Conservation (phyloP, 2,888 invertebrate species). For the Campoletis raptor region DNA sequence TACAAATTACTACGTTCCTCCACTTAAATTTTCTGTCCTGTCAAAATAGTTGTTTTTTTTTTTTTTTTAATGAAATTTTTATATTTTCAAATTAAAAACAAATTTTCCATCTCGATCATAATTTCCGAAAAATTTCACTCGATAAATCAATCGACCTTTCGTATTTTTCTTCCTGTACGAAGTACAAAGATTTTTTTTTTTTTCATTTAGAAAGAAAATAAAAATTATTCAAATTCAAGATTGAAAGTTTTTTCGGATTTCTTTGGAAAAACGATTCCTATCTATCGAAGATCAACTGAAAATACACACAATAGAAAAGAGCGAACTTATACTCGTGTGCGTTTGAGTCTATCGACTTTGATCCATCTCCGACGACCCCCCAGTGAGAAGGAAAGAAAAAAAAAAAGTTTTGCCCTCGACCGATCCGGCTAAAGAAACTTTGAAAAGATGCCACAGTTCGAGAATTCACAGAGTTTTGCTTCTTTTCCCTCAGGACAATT, state of each 20-base stretch:
- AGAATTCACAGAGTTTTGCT: slow-evolving; percentile 15
- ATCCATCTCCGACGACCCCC: slow-evolving; percentile 13
- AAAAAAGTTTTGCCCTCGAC: slow-evolving; percentile 17
- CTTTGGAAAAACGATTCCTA: background rate
- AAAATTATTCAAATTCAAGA: background rate
- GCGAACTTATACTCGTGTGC: slow-evolving; percentile 3
- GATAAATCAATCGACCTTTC: background rate
- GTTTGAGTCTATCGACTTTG: slow-evolving; percentile 40
- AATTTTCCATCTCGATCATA: background rate
- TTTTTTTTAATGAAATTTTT: background rate
- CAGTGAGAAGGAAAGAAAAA: slow-evolving; percentile 14
- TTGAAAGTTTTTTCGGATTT: background rate
- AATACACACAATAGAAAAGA: slow-evolving; percentile 19
- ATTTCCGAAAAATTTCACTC: background rate
- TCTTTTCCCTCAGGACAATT: background rate
- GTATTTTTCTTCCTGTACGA: background rate
- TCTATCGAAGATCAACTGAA: slow-evolving; percentile 9
- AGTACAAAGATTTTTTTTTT: background rate
- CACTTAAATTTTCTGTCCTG: background rate
- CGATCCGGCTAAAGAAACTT: slow-evolving; percentile 31
- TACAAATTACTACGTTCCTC: background rate
- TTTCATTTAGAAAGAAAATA: background rate
- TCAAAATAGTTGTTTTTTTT: background rate
- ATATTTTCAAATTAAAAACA: background rate
- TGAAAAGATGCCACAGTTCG: slow-evolving; percentile 40